Percentiles rank a stretch among this genome's conserved stretches.
Evolutionary conservation across 2,797 vertebrate species (phyloP).

Genomic region (Sternarchorhynchus goeldii): DNA sequence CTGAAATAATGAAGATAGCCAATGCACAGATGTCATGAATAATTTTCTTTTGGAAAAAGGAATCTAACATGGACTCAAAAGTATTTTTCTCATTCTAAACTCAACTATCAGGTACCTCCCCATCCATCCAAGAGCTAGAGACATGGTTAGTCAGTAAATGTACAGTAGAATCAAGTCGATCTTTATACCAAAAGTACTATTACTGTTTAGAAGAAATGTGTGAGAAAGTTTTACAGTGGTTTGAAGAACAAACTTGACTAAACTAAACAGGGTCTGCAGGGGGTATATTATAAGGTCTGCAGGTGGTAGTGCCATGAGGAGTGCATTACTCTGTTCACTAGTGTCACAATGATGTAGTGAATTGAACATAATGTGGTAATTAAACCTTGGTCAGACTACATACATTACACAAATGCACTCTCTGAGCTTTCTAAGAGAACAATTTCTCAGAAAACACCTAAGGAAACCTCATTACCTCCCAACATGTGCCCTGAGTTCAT

Average conservation of each 20-base stretch:
- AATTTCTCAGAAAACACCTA: constrained; percentile 25
- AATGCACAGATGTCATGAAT: not conserved
- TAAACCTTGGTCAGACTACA: constrained; percentile 24
- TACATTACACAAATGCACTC: constrained; percentile 30
- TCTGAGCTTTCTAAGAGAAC: constrained; percentile 26
- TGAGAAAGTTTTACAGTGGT: not conserved
- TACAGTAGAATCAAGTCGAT: too few relatives aligned
- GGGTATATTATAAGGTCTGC: constrained; percentile 18
- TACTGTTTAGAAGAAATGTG: constrained; percentile 3
- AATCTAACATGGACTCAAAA: not conserved
- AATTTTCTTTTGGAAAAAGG: not conserved
- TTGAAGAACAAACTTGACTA: not conserved
- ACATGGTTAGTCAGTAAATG: not conserved
- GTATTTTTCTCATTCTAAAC: not conserved
- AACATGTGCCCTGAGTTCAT: constrained; percentile 48
- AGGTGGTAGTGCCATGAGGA: constrained; percentile 30
- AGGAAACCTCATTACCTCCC: constrained; percentile 42
- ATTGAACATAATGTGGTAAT: constrained; percentile 42
- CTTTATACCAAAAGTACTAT: not conserved
- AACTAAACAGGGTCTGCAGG: constrained; percentile 7
- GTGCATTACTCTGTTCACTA: constrained; percentile 24
- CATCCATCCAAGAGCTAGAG: not conserved
- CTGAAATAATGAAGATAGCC: not conserved
- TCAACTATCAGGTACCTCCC: not conserved
- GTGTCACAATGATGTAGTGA: constrained; percentile 28